Percentiles rank a stretch among this genome's conserved stretches.
Conservation (phyloP, 2,888 invertebrate genomes). For the Rhynchonema sp. region DNA sequence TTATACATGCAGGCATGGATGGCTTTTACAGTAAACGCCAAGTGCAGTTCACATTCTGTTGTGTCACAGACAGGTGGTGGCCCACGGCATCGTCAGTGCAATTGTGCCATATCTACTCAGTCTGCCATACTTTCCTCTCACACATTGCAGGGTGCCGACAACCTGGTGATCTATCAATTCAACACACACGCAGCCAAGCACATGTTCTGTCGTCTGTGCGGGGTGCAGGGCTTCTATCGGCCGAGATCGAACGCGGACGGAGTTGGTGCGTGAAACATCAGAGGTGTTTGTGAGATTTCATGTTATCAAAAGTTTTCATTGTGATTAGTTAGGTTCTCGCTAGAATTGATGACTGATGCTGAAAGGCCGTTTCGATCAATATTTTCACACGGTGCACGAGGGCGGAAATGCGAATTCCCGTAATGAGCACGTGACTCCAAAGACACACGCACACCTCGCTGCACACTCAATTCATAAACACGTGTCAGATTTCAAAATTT, state of each 20-base stretch:
- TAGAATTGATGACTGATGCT: too few relatives aligned
- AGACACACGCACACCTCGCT: neutral
- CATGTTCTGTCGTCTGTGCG: constrained; percentile 35
- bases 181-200: constrained; percentile 34
- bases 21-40: neutral
- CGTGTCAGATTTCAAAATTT: too few relatives aligned
- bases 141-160: constrained; percentile 30
- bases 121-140: constrained; percentile 9
- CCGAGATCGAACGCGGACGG: constrained; percentile 38
- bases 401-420: too few relatives aligned
- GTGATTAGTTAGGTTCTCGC: too few relatives aligned
- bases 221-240: constrained; percentile 38
- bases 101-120: neutral
- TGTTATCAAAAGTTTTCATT: too few relatives aligned
- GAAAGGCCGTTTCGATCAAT: too few relatives aligned
- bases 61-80: too few relatives aligned
- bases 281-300: too few relatives aligned
- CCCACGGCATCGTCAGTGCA: neutral
- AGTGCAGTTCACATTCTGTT: neutral
- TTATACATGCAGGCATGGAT: neutral
- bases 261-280: too few relatives aligned
- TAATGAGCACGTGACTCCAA: too few relatives aligned
- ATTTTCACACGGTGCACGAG: too few relatives aligned
- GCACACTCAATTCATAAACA: too few relatives aligned
- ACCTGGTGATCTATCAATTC: constrained; percentile 33